These are phyloP conservation scores for Falco berigora DNA, from an alignment of 2,797 vertebrate genomes.

Conservation along the genomic window DNA sequence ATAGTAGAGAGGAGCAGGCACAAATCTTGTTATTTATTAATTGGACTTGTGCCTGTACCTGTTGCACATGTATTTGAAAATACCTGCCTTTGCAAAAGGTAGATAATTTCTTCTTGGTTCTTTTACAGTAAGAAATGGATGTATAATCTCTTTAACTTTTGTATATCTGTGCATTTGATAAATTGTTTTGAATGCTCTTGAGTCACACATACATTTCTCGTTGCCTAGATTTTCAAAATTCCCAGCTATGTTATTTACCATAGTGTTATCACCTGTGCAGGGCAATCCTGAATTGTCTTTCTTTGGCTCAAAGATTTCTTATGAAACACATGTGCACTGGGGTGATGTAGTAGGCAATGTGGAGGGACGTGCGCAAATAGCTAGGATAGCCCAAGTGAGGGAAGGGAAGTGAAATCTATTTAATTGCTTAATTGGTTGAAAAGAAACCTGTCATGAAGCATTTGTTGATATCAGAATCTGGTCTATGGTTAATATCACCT, in stretches of 20 bases:
- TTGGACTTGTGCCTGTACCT: constrained; percentile 60
- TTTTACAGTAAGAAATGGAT: constrained; percentile 50
- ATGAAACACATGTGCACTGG: background rate
- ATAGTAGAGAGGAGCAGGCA: constrained; percentile 43
- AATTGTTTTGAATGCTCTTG: constrained; percentile 53
- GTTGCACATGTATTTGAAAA: constrained; percentile 62
- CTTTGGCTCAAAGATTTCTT: background rate
- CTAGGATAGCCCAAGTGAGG: background rate
- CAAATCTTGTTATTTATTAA: constrained; percentile 67
- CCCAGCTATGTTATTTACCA: background rate
- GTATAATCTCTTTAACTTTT: constrained; percentile 55
- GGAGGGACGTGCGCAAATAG: background rate
- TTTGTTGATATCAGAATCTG: background rate
- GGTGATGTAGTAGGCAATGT: background rate
- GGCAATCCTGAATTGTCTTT: background rate
- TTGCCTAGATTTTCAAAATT: constrained; percentile 15
- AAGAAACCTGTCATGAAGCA: background rate
- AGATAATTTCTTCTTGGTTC: constrained; percentile 10
- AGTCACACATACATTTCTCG: constrained; percentile 4
- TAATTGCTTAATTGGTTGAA: background rate
- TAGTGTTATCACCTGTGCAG: background rate
- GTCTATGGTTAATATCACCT: background rate
- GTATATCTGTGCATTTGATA: constrained; percentile 52
- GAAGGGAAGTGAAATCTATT: background rate
- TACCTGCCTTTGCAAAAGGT: constrained; percentile 55